Evolutionary conservation across 2,797 vertebrate genomes (phyloP), one percentile per base, ranked within the genome.

Genomic region (Smutsia gigantea): DNA sequence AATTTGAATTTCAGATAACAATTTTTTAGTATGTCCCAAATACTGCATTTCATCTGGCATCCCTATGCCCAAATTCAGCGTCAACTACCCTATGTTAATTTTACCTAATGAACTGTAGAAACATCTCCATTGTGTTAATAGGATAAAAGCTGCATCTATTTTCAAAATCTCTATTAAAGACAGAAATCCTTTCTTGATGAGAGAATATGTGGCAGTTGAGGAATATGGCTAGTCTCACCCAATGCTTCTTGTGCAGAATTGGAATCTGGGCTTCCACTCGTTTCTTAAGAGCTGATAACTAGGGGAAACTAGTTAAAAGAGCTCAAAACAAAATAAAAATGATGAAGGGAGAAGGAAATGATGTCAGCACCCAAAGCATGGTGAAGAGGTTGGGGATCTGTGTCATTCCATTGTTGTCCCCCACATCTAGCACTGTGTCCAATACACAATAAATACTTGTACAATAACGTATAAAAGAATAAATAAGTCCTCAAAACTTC

Each of bases 201-300:
- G 96, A 95, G 90, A 93, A 89, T 49, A 87, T 72, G 87, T 94
- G 96, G 96, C 96, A 98, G 79, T 66, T 92, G 85, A 97, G 94
- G 94, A 96, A 97, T 97, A 97, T 97, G 96, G 96, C 92, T 93
- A 95, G 96, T 95, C 96, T 97, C 92, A 97, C 85, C 97, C 96
- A 79, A 94, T 97, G 94, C 94, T 96, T 68, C 31, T 96, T 82
- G 61, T 82, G 87, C 93, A 27, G 95, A 96, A 93, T 90, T 97
- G 90, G 96, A 97, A 98, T 95, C 96, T 94, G 96, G 93, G 87
- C 85, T 78, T 96, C 96, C 74, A 97, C 88, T 95, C 96, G 83
- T 89, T 97, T 97, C 82, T 97, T 92, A 90, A 85, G 82, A 97
- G 87, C 90, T 94, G 95, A 97, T 98, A 98, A 97, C 97, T 97